phyloP scores from a whole-genome alignment of 2,888 invertebrate genomes.

The Sceliomorpha sp. region DNA sequence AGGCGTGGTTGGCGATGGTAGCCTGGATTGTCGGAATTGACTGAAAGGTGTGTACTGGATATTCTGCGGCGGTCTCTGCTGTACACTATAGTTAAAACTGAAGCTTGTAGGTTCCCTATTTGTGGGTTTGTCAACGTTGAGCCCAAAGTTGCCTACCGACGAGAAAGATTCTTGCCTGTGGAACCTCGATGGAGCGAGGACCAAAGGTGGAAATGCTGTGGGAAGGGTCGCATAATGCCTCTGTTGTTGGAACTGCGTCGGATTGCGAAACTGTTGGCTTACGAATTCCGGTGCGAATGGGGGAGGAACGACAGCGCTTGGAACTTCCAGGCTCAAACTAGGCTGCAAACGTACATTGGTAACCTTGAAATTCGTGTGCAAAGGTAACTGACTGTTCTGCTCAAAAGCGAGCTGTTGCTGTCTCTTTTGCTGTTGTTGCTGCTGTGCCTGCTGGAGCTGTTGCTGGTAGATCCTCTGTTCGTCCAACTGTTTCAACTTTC shows the following conservation, averaged over 20 bases:
- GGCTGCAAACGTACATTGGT: conserved; percentile 70
- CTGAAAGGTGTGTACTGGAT: conserved; percentile 63
- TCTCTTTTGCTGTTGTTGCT: conserved; percentile 60
- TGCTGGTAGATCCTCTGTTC: conserved; percentile 76
- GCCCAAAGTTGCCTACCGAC: conserved; percentile 84
- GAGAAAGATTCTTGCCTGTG: conserved; percentile 78
- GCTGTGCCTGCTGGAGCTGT: conserved; percentile 57
- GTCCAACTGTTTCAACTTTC: conserved; percentile 69
- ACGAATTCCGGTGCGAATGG: conserved; percentile 66
- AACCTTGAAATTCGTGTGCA: conserved; percentile 63
- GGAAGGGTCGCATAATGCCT: too few relatives aligned
- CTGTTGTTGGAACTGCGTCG: conserved; percentile 60
- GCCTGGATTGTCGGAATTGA: conserved; percentile 54
- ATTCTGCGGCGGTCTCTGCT: conserved; percentile 55
- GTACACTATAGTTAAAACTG: conserved; percentile 57
- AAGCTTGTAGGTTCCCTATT: conserved; percentile 46
- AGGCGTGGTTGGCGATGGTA: conserved; percentile 18
- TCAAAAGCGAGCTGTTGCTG: conserved; percentile 61
- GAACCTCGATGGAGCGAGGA: conserved; percentile 75
- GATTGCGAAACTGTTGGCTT: conserved; percentile 58
- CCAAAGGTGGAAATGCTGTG: conserved; percentile 75
- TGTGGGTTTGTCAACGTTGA: conserved; percentile 77
- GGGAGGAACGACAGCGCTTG: conserved; percentile 62
- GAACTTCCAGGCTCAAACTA: conserved; percentile 72
- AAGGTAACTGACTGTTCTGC: conserved; percentile 60